Conservation (phyloP, 2,888 invertebrate species). For the Cataglyphis cursor region DNA sequence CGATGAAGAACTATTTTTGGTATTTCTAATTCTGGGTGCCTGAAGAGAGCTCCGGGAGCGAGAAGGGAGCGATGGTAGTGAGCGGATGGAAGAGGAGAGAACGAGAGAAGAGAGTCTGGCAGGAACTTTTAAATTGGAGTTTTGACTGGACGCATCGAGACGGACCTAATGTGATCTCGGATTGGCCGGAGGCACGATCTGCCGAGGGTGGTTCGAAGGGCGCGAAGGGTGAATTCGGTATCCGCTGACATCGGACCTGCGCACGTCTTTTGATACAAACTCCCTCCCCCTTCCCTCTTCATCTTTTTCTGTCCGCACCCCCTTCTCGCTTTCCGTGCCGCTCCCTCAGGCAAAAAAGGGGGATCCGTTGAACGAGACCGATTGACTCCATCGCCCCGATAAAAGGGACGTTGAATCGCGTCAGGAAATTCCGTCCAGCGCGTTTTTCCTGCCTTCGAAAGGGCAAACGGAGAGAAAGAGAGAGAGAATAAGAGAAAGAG, state of each 20-base stretch:
- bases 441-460: conserved; percentile 66
- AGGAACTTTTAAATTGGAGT: conserved; percentile 85
- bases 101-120: conserved; percentile 57
- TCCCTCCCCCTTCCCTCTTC: not conserved
- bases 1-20: conserved; percentile 78
- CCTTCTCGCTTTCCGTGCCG: conserved; percentile 31
- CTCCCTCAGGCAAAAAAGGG: conserved; percentile 66
- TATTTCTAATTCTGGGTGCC: conserved; percentile 76
- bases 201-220: conserved; percentile 59
- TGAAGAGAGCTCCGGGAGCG: conserved; percentile 43
- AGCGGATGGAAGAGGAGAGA: conserved; percentile 32
- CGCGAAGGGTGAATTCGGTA: conserved; percentile 65
- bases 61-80: conserved; percentile 45
- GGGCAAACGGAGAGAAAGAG: not conserved
- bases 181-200: conserved; percentile 75
- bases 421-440: conserved; percentile 72
- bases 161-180: conserved; percentile 84
- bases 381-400: conserved; percentile 76
- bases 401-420: conserved; percentile 76
- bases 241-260: conserved; percentile 66
- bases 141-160: conserved; percentile 84
- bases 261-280: conserved; percentile 59
- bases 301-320: conserved; percentile 29
- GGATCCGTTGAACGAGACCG: conserved; percentile 76
- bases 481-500: not conserved